phyloP scores from a whole-genome alignment of 1,140 invertebrate genomes.

The Drosophila nigromelanica region DNA sequence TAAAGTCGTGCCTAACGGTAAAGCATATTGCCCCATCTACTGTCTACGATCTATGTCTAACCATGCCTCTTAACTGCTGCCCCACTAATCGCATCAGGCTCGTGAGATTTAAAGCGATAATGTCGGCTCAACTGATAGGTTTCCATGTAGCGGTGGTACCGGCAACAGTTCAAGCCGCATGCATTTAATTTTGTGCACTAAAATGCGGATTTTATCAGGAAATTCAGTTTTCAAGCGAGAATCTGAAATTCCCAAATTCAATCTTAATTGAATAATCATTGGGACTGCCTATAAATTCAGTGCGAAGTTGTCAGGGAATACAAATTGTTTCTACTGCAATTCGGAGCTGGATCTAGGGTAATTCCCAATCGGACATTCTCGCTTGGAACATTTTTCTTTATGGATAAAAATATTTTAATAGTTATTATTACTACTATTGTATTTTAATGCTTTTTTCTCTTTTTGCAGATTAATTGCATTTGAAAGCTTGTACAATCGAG shows the following conservation, averaged over 20 bases:
- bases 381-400: not conserved
- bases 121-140: conserved; percentile 73
- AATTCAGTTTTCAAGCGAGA: conserved; percentile 8
- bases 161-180: conserved; percentile 1
- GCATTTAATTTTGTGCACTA: conserved; percentile 20
- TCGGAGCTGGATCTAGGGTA: no score
- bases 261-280: conserved; percentile 80
- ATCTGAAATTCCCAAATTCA: conserved; percentile 51
- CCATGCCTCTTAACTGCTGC: conserved; percentile 49
- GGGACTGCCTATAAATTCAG: conserved; percentile 58
- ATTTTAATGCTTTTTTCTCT: not conserved
- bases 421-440: not conserved
- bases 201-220: conserved; percentile 2
- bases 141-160: conserved; percentile 43
- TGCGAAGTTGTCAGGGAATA: conserved; percentile 45
- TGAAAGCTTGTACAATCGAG: conserved; percentile 31
- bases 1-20: conserved; percentile 80
- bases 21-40: conserved; percentile 40
- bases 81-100: conserved; percentile 64
- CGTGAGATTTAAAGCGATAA: conserved; percentile 74
- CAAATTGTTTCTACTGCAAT: no score
- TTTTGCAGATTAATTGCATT: conserved; percentile 59
- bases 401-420: conserved; percentile 29
- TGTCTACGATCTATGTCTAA: not conserved
- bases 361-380: not conserved